Percentiles rank a stretch among this genome's conserved stretches.
These are phyloP conservation scores for Pseudochirops corinnae DNA, from an alignment of 2,797 vertebrate genomes.

Conservation along the genomic window DNA sequence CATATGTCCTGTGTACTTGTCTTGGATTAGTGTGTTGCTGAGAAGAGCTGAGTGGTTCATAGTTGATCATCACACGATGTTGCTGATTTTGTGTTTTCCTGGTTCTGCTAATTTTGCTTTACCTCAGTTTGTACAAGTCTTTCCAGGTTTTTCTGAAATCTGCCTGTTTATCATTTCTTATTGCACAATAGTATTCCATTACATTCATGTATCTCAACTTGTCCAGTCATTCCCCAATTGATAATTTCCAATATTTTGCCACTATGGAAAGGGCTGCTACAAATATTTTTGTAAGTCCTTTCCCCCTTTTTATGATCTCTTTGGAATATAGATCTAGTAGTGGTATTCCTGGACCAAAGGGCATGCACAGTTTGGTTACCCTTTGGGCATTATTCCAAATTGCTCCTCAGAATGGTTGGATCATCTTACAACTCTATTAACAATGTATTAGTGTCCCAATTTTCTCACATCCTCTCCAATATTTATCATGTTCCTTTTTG, in stretches of 20 bases:
- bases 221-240: too few species aligned
- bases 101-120: background rate
- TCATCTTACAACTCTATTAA: background rate
- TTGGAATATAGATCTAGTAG: background rate
- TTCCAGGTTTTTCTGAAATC: background rate
- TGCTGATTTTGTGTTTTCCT: background rate
- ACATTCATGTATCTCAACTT: background rate
- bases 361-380: background rate
- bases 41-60: background rate
- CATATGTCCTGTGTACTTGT: background rate
- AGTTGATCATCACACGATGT: background rate
- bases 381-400: background rate
- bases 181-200: background rate
- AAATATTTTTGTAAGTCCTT: background rate
- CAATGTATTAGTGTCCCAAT: background rate
- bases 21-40: background rate
- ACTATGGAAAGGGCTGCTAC: background rate
- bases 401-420: background rate
- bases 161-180: background rate
- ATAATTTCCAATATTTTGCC: background rate
- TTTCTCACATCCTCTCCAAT: background rate
- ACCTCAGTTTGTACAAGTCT: background rate
- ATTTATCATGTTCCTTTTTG: background rate
- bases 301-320: background rate
- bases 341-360: background rate